phyloP scores from a whole-genome alignment of 2,113 vertebrate genomes.

The Stegostoma tigrinum region DNA sequence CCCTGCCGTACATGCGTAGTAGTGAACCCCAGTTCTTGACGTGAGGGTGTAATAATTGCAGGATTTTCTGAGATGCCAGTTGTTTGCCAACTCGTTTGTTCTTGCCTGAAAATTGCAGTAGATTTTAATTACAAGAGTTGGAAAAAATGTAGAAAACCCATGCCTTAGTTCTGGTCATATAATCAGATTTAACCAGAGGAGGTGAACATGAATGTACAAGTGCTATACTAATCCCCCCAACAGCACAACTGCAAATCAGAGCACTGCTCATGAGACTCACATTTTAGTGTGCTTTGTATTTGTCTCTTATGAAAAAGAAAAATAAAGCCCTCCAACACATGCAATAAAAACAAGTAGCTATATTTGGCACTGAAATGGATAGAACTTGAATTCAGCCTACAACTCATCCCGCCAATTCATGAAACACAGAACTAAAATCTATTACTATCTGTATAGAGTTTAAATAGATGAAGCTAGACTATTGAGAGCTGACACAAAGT shows the following conservation, averaged over 20 bases:
- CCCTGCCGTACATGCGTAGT: conserved; percentile 93
- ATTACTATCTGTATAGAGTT: background rate
- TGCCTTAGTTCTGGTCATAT: background rate
- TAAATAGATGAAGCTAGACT: background rate
- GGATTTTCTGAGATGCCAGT: conserved; percentile 93
- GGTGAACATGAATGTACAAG: background rate
- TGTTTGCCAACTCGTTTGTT: conserved; percentile 97
- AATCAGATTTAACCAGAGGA: background rate
- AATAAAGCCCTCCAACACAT: background rate
- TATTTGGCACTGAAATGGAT: background rate
- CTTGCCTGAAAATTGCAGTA: conserved; percentile 66
- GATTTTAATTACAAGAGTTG: background rate
- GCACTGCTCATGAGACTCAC: background rate
- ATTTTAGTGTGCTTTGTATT: background rate
- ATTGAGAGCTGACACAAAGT: background rate
- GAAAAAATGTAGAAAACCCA: background rate
- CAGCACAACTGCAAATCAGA: too few relatives aligned
- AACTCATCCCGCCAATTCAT: background rate
- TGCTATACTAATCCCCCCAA: background rate
- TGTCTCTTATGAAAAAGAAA: background rate
- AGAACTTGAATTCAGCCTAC: background rate
- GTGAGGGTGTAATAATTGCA: conserved; percentile 94
- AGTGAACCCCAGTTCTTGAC: conserved; percentile 98
- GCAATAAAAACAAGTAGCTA: background rate
- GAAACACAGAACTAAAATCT: background rate